Percentiles rank a stretch among this genome's conserved stretches.
These are phyloP conservation scores for Eupithecia centaureata DNA, from an alignment of 2,888 invertebrate genomes.

Conservation along the genomic window DNA sequence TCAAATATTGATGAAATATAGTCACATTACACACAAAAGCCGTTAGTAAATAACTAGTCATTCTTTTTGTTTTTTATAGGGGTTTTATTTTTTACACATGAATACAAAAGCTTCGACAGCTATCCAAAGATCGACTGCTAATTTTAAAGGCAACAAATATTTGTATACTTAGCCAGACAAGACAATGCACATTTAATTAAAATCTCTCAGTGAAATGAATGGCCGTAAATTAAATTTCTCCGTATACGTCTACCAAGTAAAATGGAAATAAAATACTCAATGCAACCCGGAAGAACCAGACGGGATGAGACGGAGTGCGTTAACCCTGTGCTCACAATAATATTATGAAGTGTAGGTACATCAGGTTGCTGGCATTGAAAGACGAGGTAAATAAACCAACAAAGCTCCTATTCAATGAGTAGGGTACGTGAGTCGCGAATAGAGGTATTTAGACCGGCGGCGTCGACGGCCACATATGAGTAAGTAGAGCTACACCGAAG, in stretches of 20 bases:
- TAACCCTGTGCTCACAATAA: conserved; percentile 70
- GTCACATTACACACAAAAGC: background rate
- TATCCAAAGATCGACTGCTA: background rate
- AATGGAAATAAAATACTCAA: conserved; percentile 51
- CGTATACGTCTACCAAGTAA: conserved; percentile 28
- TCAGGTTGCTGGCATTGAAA: conserved; percentile 64
- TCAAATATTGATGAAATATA: too few species aligned
- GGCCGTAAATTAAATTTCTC: conserved; percentile 22
- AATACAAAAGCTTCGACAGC: background rate
- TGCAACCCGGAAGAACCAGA: conserved; percentile 59
- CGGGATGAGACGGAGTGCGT: conserved; percentile 67
- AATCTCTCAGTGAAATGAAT: conserved; percentile 19
- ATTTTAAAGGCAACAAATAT: background rate
- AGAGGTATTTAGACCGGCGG: conserved; percentile 36
- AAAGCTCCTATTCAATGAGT: conserved; percentile 48
- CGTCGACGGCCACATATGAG: conserved; percentile 29
- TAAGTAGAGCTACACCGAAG: conserved; percentile 34
- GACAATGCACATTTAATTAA: conserved; percentile 42
- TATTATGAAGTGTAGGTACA: conserved; percentile 56
- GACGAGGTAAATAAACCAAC: conserved; percentile 65
- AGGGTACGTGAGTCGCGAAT: conserved; percentile 38
- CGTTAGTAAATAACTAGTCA: background rate
- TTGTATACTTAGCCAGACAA: background rate
- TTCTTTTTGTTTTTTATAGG: background rate
- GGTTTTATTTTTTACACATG: background rate